Evolutionary conservation across 2,888 invertebrate species (phyloP), one percentile per base, ranked within the genome.

Genomic region (Aquatica leii): DNA sequence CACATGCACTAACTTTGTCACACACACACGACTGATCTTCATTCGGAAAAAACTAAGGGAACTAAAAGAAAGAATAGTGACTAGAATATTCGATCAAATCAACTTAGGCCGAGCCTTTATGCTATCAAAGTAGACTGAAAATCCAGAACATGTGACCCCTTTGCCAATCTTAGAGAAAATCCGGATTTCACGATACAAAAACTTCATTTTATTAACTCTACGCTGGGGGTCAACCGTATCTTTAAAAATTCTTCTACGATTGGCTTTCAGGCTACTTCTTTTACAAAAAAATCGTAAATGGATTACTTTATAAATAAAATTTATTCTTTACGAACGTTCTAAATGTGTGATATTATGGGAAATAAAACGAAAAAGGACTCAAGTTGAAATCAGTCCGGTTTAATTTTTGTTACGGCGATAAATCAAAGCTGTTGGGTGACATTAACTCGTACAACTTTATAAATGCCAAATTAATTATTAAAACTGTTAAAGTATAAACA

Each of bases 61-160:
- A 79, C 77, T 77, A 77, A 78, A 77, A 77, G 77, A 79, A 78
- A 78, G 78, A 78, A 75, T 75, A 78, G 77, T 80, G 80, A 80
- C 80, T 79, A 73, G 80, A 80, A 80, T 80, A 80, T 80, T 79
- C 78, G 78, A 80, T 80, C 78, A 80, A 80, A 80, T 80, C 80
- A 80, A 78, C 78, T 78, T 76, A 65, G 61, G 74, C 73, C 70
- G 72, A 72, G 74, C 75, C 75, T 77, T 76, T 75, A 74, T 76
- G 76, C 76, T 75, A 78, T 79, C 78, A 78, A 78, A 77, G 78
- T 75, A 75, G 76, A 76, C 73, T 75, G 75, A 69, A 78, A 77
- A 78, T 78, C 76, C 77, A 71, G 71, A 76, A 76, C 77, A 79
- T 80, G 78, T 78, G 78, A 78, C 76, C 77, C 72, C 76, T 77